Base-by-base conservation (phyloP, 2,797 vertebrate genomes). In the Diplodus sargus region DNA sequence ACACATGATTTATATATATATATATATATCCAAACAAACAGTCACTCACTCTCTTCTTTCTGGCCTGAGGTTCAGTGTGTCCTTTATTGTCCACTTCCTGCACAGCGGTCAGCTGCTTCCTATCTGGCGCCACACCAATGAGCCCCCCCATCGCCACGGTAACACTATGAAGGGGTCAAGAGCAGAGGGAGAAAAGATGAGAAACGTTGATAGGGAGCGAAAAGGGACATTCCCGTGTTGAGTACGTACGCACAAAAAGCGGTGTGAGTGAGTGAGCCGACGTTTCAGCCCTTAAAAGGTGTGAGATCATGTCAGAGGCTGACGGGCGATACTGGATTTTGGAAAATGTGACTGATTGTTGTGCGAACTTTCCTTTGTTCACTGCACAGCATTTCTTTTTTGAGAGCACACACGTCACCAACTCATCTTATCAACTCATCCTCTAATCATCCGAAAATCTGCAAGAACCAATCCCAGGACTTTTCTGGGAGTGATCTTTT, bases 91-190 rank as follows among this genome's bases (percentile, higher is more conserved):
- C 85, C 74, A 78, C 88, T 95, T 96, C 95, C 95, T 95, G 89
- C 91, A 81, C 91, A 93, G 91, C 90, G 91, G 91, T 95, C 95
- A 95, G 94, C 94, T 95, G 94, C 90, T 93, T 93, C 92, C 95
- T 93, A 81, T 85, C 89, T 93, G 93, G 92, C 94, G 90, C 94
- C 94, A 93, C 91, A 94, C 91, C 93, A 96, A 92, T 89, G 88
- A 64, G 62, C 62, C 39, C 39, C 39, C 73, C 81, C 60, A 70
- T 75, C 28, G 39, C 65, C 65, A 68, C 16, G 0, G 45, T 68
- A 62, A 76, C 62, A 65, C 72, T 63, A 59, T 42, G 65, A 71
- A 25, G 62, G 63, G 77, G 73, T 81, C 81, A 70, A 82, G 73
- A 81, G 72, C 22, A 25, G 49, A 39, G 68, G 58, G 48, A 56